A percentile compares a stretch with the other conserved stretches of the same genome.
Evolutionary conservation across 2,113 vertebrate species (phyloP).

Genomic region (Microcebus jonahi): DNA sequence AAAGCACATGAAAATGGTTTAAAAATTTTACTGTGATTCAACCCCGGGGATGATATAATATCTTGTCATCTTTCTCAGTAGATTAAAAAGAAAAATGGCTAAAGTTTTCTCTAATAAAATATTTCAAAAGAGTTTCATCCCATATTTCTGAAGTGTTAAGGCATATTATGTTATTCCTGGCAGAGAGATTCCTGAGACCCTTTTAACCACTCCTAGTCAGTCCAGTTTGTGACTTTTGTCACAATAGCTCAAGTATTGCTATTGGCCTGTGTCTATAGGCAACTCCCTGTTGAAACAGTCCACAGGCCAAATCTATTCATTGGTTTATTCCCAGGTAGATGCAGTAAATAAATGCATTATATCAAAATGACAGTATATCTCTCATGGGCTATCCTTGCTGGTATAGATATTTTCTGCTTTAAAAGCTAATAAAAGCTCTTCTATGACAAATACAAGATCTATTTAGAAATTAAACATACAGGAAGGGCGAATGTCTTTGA

Average conservation of each 20-base stretch:
- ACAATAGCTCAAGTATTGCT: not conserved
- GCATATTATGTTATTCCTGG: not conserved
- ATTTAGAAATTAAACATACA: not conserved
- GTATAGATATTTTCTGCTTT: constrained; percentile 36
- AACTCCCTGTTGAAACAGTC: not conserved
- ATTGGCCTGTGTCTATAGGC: constrained; percentile 51
- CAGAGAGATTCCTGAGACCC: not conserved
- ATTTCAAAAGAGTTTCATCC: constrained; percentile 33
- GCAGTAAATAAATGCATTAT: not conserved
- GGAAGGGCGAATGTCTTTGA: not conserved
- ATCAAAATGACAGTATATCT: not conserved
- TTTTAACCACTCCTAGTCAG: not conserved
- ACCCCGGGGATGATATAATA: not conserved
- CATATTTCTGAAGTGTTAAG: not conserved
- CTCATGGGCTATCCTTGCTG: not conserved
- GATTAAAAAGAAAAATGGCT: constrained; percentile 18
- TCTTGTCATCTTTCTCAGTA: constrained; percentile 14
- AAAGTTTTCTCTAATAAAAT: constrained; percentile 6
- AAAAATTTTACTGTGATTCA: not conserved
- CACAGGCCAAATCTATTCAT: not conserved
- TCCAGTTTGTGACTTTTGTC: not conserved
- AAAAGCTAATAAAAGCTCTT: constrained; percentile 41
- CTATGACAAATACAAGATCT: constrained; percentile 13
- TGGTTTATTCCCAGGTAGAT: not conserved
- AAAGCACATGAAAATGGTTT: not conserved